These are phyloP conservation scores for Petroica traversi DNA, from an alignment of 2,113 vertebrate genomes.

Conservation along the genomic window DNA sequence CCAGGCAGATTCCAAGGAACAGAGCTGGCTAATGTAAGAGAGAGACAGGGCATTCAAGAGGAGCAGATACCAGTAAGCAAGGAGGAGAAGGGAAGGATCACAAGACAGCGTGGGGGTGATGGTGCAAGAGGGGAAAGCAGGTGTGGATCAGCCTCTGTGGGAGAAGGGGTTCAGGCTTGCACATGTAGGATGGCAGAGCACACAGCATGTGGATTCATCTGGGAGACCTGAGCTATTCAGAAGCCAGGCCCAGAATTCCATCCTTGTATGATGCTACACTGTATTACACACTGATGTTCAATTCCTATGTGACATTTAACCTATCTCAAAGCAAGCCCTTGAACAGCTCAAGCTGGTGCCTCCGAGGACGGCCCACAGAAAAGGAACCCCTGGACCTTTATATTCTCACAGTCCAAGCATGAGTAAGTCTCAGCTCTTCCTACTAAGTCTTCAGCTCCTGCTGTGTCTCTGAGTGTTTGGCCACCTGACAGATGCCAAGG, in stretches of 20 bases:
- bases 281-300: neutral
- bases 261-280: fast-evolving
- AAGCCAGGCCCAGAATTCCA: neutral
- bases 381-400: neutral
- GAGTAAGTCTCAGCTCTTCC: neutral
- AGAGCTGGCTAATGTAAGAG: neutral
- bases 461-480: neutral
- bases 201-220: fast-evolving
- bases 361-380: neutral
- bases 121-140: neutral
- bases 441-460: neutral
- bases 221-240: neutral
- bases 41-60: fast-evolving
- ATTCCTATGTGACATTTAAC: neutral
- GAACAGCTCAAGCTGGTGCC: neutral
- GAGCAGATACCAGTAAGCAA: neutral
- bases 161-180: neutral
- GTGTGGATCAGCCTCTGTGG: neutral
- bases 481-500: neutral
- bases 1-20: neutral
- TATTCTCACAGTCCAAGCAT: fast-evolving
- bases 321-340: neutral
- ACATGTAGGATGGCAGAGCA: fast-evolving
- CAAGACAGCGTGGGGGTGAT: fast-evolving
- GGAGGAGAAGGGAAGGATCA: neutral